Evolutionary conservation across 2,888 invertebrate genomes (phyloP), one percentile per base, ranked within the genome.

Genomic region (Dusona sp.): DNA sequence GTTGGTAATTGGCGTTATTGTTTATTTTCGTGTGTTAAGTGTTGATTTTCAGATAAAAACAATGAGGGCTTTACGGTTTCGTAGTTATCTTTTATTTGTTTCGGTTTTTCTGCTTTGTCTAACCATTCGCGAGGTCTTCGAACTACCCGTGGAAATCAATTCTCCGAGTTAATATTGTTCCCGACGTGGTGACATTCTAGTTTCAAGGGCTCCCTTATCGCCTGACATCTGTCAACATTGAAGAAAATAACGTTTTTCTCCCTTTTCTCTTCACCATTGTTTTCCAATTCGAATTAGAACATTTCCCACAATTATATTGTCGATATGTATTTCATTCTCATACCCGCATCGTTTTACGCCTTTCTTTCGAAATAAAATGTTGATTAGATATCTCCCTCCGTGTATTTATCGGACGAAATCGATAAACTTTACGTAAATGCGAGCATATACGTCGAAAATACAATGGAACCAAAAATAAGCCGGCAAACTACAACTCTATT

Each of bases 171-270:
- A 64, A 42, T 74, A 51, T 7, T 22, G n/a, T 48, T 42, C 19
- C 61, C 25, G 11, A 33, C 68, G 77, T 65, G 79, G 64, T 84
- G 9, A 77, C 80, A 64, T 38, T 54, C 64, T 67, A 22, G 54
- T 75, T 84, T 84, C 75, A 72, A 84, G 84, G 80, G 79, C 70
- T 74, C 68, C 16, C n/a, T 33, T 36, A 36, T 45, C 65, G 48
- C 29, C 16, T 22, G 51, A 65, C 77, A 51, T 45, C 48, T 65
- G 65, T 65, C 65, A 42, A 67, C 11, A 11, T 61, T 29, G 29
- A 7, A 1, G 6, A 1, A 29, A 29, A 29, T 33, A 33, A 75
- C n/a, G n/a, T 36, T 57, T 38, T 25, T 22, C 22, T 57, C 22
- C 16, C 13, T 38, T 25, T 13, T 25, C 11, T 16, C 68, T 42